These are phyloP conservation scores for Tenualosa ilisha DNA, from an alignment of 2,797 vertebrate genomes.

Conservation along the genomic window DNA sequence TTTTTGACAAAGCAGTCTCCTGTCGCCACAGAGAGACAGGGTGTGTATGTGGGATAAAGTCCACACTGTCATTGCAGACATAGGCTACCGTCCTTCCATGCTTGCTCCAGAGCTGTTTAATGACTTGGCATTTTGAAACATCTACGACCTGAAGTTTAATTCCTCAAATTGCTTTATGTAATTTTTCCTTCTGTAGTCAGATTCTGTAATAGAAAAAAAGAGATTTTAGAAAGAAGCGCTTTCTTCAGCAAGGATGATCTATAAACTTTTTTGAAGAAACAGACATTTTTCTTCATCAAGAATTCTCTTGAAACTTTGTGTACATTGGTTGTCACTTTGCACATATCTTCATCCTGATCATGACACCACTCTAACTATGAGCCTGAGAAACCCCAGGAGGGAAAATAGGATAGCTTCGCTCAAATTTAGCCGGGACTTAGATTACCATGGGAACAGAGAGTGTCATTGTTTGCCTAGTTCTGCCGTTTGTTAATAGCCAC, in stretches of 20 bases:
- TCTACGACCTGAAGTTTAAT: neutral
- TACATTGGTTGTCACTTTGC: neutral
- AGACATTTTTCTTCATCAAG: too few relatives aligned
- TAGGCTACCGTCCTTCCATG: neutral
- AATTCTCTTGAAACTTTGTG: neutral
- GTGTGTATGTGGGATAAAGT: neutral
- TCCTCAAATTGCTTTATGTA: neutral
- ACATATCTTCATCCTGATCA: neutral
- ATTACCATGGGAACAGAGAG: conserved; percentile 66
- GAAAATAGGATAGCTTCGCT: neutral
- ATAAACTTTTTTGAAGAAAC: too few relatives aligned
- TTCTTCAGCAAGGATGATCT: too few relatives aligned
- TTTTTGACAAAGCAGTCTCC: neutral
- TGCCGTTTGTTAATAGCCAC: conserved; percentile 44
- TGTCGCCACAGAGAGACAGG: neutral
- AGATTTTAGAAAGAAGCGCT: too few relatives aligned
- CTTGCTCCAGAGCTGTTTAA: neutral
- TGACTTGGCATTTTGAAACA: neutral
- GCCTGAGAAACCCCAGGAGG: neutral
- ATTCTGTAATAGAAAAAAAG: neutral
- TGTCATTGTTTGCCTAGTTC: conserved; percentile 65
- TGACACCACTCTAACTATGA: neutral
- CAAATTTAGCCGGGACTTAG: neutral
- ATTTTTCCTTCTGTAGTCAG: neutral
- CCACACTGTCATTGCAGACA: neutral